Percentiles rank a stretch among this genome's conserved stretches.
Evolutionary conservation across 2,888 invertebrate species (phyloP).

Genomic region (Trissonchulus latispiculum): DNA sequence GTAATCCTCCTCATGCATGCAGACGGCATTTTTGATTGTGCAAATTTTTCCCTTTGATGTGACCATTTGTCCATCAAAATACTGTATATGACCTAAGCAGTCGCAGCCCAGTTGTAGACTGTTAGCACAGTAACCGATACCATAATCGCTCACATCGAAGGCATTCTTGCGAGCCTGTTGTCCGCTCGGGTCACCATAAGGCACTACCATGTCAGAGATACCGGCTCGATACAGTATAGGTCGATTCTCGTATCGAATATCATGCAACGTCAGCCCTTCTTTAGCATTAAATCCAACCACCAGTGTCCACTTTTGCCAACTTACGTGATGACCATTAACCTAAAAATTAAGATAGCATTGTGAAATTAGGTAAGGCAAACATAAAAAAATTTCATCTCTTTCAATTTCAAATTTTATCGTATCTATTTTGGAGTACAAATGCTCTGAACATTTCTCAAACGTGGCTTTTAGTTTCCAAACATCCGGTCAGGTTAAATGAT

Average conservation of each 20-base stretch:
- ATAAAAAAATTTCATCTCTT: too few species aligned
- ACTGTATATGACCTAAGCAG: conserved; percentile 23
- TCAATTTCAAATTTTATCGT: too few species aligned
- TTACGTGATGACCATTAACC: conserved; percentile 21
- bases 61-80: conserved; percentile 23
- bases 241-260: conserved; percentile 22
- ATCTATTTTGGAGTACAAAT: too few species aligned
- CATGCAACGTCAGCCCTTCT: conserved; percentile 22
- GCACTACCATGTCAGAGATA: conserved; percentile 23
- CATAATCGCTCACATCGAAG: conserved; percentile 23
- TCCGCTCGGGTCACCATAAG: conserved; percentile 23
- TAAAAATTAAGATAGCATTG: not conserved
- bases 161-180: conserved; percentile 24
- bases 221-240: conserved; percentile 21
- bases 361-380: too few species aligned
- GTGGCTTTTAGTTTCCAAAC: too few species aligned
- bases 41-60: conserved; percentile 9
- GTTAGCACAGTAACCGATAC: conserved; percentile 21
- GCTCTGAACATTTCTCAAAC: too few species aligned
- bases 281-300: conserved; percentile 20
- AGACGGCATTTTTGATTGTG: conserved; percentile 22
- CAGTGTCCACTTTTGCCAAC: conserved; percentile 24
- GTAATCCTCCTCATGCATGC: conserved; percentile 24
- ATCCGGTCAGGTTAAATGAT: too few species aligned
- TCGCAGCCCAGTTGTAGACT: conserved; percentile 23